A percentile compares a stretch with the other conserved stretches of the same genome.
phyloP scores from a whole-genome alignment of 2,797 vertebrate genomes.

The Vipera latastei region DNA sequence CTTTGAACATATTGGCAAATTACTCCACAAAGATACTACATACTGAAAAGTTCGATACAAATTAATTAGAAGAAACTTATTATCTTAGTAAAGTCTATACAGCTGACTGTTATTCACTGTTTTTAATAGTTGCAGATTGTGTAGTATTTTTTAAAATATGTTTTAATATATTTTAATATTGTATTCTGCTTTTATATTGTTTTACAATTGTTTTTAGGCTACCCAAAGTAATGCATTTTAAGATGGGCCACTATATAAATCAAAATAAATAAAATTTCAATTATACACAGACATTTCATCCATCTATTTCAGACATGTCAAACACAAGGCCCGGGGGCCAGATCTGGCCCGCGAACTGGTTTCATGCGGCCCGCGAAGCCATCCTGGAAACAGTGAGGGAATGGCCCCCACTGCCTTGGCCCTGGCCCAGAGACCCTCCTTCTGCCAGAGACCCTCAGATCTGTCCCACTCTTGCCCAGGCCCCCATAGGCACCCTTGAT shows the following conservation, averaged over 20 bases:
- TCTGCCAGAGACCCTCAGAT: too few species aligned
- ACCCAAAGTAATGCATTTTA: background rate
- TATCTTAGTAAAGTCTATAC: background rate
- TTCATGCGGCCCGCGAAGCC: too few species aligned
- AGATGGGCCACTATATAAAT: background rate
- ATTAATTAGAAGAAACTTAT: background rate
- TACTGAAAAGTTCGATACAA: background rate
- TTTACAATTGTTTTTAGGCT: background rate
- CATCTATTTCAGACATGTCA: background rate
- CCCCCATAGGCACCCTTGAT: too few species aligned
- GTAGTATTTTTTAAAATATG: background rate
- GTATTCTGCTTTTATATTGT: background rate
- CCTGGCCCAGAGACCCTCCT: too few species aligned
- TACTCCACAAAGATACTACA: background rate
- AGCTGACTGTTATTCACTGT: background rate
- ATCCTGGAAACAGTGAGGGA: too few species aligned
- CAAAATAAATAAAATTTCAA: background rate
- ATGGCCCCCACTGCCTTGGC: too few species aligned
- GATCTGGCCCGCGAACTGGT: too few species aligned
- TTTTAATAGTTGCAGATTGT: background rate
- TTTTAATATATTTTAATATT: background rate
- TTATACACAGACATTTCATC: background rate
- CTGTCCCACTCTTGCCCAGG: too few species aligned
- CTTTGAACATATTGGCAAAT: background rate
- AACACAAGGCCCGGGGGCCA: too few species aligned